Conservation (phyloP, 1,140 invertebrate genomes). For the Drosophila serrata region DNA sequence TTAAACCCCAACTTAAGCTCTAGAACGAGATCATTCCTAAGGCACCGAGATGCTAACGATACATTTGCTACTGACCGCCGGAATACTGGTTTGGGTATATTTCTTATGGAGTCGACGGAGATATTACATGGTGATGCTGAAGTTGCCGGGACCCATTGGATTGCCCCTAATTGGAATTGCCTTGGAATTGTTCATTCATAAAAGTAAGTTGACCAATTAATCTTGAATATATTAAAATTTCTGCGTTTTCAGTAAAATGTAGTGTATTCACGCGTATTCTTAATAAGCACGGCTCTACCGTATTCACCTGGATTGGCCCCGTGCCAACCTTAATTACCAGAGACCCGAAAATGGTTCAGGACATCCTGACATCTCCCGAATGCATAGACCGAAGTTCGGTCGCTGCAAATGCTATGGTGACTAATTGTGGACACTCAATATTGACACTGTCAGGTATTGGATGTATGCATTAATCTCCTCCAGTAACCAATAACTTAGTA, state of each 20-base stretch:
- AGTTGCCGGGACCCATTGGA: constrained; percentile 60
- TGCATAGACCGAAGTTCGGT: constrained; percentile 41
- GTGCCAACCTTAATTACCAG: constrained; percentile 40
- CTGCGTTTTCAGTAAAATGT: not conserved
- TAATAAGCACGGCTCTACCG: constrained; percentile 40
- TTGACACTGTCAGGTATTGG: constrained; percentile 47
- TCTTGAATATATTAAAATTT: not conserved
- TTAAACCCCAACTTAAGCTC: not conserved
- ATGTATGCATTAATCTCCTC: not conserved
- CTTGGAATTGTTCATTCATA: not conserved
- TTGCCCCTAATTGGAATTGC: constrained; percentile 56
- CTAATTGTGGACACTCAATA: constrained; percentile 41
- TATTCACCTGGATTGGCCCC: constrained; percentile 56
- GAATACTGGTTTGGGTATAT: constrained; percentile 51
- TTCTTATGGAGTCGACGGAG: constrained; percentile 71
- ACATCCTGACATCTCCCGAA: constrained; percentile 52
- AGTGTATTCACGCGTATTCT: not conserved
- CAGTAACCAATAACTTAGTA: not conserved
- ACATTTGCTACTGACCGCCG: not conserved
- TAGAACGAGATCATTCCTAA: not conserved
- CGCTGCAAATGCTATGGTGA: constrained; percentile 6
- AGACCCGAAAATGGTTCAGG: constrained; percentile 52
- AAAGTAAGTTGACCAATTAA: constrained; percentile 12
- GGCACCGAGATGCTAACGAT: constrained; percentile 12
- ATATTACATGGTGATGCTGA: constrained; percentile 50